phyloP scores from a whole-genome alignment of 2,113 vertebrate species.

The Equus przewalskii region DNA sequence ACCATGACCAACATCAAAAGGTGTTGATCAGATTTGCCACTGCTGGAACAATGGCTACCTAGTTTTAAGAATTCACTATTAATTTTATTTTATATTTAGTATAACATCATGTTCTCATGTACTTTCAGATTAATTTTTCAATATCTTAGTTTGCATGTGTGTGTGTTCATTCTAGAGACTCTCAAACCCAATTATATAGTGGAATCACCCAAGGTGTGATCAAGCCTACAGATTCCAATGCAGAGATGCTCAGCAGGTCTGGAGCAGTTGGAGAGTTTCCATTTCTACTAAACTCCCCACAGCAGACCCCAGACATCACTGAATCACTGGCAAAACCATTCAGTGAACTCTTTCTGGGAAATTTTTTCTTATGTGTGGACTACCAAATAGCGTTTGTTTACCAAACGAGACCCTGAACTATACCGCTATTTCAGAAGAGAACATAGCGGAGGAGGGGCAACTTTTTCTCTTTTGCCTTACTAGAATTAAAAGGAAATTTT shows the following conservation, averaged over 20 bases:
- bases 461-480: background rate
- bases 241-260: background rate
- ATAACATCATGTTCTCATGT: background rate
- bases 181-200: background rate
- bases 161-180: background rate
- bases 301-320: background rate
- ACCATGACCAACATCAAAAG: background rate
- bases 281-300: background rate
- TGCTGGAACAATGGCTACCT: background rate
- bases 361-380: background rate
- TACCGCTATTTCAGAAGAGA: conserved; percentile 28
- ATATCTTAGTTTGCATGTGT: background rate
- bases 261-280: background rate
- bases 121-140: conserved; percentile 1
- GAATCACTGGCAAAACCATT: conserved; percentile 1
- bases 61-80: background rate
- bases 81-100: conserved; percentile 15
- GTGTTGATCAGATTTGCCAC: background rate
- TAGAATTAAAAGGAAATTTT: conserved; percentile 35
- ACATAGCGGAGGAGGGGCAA: background rate
- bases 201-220: background rate
- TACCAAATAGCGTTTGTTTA: conserved; percentile 48
- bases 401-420: conserved; percentile 5
- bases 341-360: background rate
- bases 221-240: background rate